Percentiles rank a stretch among this genome's conserved stretches.
phyloP scores from a whole-genome alignment of 2,888 invertebrate species.

The Drepanosiphum platanoidis region DNA sequence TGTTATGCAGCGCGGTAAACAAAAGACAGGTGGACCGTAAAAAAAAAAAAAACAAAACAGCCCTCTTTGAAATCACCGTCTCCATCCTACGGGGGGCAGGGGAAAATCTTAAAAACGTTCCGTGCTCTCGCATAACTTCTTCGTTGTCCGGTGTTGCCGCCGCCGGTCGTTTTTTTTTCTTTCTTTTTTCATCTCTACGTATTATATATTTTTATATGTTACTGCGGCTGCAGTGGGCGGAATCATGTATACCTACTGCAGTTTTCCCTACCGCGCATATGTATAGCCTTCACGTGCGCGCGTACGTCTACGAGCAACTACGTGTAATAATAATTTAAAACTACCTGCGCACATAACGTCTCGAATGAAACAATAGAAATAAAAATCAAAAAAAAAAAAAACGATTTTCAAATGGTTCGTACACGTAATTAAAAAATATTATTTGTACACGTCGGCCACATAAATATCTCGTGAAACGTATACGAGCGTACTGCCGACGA shows the following conservation, averaged over 20 bases:
- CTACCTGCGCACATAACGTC: neutral
- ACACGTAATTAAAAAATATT: no score
- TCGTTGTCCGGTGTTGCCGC: conserved; percentile 3
- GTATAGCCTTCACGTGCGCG: neutral
- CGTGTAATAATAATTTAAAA: neutral
- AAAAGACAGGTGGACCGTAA: conserved; percentile 57
- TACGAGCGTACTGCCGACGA: neutral
- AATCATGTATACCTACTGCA: conserved; percentile 19
- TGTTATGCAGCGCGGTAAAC: conserved; percentile 45
- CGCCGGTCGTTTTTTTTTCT: conserved; percentile 1
- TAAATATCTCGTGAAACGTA: neutral
- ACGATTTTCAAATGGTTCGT: neutral
- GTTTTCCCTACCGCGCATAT: neutral
- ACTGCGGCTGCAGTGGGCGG: conserved; percentile 11
- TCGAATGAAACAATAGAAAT: neutral
- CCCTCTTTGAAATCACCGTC: conserved; percentile 50
- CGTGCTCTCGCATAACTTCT: conserved; percentile 47
- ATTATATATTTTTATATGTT: no score
- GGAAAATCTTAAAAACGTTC: conserved; percentile 29
- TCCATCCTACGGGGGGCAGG: neutral
- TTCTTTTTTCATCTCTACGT: neutral
- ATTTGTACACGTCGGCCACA: neutral
- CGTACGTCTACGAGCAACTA: neutral
- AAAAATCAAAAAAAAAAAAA: no score
- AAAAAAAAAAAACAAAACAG: conserved; percentile 29